These are phyloP conservation scores for Brachirus orientalis DNA, from an alignment of 2,113 vertebrate genomes.

Conservation along the genomic window DNA sequence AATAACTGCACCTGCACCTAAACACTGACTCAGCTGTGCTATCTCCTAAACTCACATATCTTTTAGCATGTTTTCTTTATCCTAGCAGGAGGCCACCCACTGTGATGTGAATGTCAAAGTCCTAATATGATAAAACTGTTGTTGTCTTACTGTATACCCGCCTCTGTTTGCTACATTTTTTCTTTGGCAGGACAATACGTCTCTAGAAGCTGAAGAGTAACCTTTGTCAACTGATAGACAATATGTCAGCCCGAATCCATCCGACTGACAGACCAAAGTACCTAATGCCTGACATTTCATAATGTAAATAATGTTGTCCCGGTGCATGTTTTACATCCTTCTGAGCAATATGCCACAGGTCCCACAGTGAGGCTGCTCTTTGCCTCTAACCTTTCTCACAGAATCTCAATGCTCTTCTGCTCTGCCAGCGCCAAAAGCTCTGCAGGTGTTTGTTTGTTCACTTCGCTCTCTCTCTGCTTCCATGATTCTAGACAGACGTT, in stretches of 20 bases:
- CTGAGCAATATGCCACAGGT: constrained; percentile 52
- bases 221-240: constrained; percentile 33
- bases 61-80: too few species aligned
- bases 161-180: constrained; percentile 8
- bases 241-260: constrained; percentile 34
- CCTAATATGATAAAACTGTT: too few species aligned
- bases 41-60: too few species aligned
- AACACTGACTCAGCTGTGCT: too few species aligned
- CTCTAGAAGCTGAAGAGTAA: constrained; percentile 26
- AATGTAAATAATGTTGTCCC: constrained; percentile 65
- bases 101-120: too few species aligned
- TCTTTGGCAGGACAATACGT: constrained; percentile 21
- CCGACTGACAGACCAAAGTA: constrained; percentile 40
- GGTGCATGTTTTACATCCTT: constrained; percentile 38
- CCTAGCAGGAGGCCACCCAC: too few species aligned
- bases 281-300: constrained; percentile 71
- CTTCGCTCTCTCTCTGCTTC: too few species aligned
- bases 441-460: constrained; percentile 11
- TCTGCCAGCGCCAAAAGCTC: constrained; percentile 8
- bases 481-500: too few species aligned
- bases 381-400: constrained; percentile 59
- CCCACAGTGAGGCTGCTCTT: constrained; percentile 39
- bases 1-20: too few species aligned
- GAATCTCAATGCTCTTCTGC: constrained; percentile 19
- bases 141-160: constrained; percentile 6